A percentile compares a stretch with the other conserved stretches of the same genome.
Conservation (phyloP, 37 sponge, comb jelly and placozoan genomes). For the Ephydatia muelleri region DNA sequence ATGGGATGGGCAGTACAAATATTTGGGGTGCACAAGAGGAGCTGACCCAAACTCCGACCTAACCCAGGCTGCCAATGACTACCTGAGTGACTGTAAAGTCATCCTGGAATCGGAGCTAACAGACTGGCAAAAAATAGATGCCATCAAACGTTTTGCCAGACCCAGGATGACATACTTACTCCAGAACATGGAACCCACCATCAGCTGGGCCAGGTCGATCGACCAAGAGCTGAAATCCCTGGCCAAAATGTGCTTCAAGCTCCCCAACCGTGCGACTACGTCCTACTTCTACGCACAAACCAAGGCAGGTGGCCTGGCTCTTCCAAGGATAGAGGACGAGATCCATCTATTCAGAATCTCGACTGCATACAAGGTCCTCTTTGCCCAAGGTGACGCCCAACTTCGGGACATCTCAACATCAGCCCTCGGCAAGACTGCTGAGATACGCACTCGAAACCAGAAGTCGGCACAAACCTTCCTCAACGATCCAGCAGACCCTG, state of each 20-base stretch:
- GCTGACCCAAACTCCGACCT: background rate
- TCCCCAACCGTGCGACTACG: constrained; percentile 16
- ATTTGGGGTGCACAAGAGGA: constrained; percentile 17
- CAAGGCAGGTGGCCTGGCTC: constrained; percentile 37
- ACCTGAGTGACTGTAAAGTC: background rate
- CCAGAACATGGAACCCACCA: background rate
- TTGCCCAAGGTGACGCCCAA: background rate
- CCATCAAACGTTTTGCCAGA: constrained; percentile 37
- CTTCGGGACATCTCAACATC: background rate
- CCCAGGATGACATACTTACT: constrained; percentile 23
- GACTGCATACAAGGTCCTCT: constrained; percentile 1
- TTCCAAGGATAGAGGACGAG: constrained; percentile 25
- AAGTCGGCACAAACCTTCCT: constrained; percentile 17
- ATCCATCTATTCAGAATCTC: constrained; percentile 6
- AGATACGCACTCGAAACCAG: constrained; percentile 4
- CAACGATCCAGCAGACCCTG: constrained; percentile 18
- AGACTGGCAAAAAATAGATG: constrained; percentile 69
- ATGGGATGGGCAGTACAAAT: constrained; percentile 30
- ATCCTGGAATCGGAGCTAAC: constrained; percentile 10
- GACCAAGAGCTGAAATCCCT: constrained; percentile 13
- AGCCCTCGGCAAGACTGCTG: constrained; percentile 1
- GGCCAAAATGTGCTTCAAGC: constrained; percentile 10
- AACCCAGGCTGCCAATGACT: background rate
- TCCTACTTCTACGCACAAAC: constrained; percentile 29
- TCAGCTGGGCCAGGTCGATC: constrained; percentile 14